Evolutionary conservation across 1,140 invertebrate genomes (phyloP), one percentile per base, ranked within the genome.

Genomic region (Propsilocerus akamusi): DNA sequence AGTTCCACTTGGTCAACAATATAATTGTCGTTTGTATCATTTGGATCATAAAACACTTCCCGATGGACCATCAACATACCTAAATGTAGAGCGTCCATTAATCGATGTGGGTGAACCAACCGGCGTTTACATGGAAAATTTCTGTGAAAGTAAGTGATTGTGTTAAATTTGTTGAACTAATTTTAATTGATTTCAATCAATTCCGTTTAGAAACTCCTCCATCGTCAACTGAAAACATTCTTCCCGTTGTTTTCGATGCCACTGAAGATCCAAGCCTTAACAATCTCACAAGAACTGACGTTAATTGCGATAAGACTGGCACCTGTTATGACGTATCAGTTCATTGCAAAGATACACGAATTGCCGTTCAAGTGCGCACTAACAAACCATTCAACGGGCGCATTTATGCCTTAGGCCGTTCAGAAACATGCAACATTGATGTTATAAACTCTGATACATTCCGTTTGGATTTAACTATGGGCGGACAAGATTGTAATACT

Each of bases 301-400:
- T 84, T 12, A 91, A 92, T 66, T 95, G 91, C 61, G 90, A 94
- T 66, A 87, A 89, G 58, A 92, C 87, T 26, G 91, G 90, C 58
- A 91, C 89, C 49, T 95, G 91, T 60, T 94, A 94, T 58, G 88
- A 95, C 68, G 91, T 95, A 37, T 82, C 86, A 25, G 88, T 95
- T 1, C 84, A 91, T 60, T 95, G 91, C 69, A 94, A 93, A 63
- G 91, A 95, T 63, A 93, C 89, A 8, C 74, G 86, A 57, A 95
- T 95, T 55, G 86, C 88, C 1, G 86, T 95, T 1, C 86, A 89
- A 68, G 88, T 95, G 3, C 74, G 82, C 52, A 93, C 90, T 4
- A 93, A 91, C 66, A 86, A 89, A 56, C 87, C 88, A 7, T 95
- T 95, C 72, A 94, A 93, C 58, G 91, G 91, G 4, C 77, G 91